Conservation (phyloP, 1,140 invertebrate genomes). For the Eulimnadia texana region DNA sequence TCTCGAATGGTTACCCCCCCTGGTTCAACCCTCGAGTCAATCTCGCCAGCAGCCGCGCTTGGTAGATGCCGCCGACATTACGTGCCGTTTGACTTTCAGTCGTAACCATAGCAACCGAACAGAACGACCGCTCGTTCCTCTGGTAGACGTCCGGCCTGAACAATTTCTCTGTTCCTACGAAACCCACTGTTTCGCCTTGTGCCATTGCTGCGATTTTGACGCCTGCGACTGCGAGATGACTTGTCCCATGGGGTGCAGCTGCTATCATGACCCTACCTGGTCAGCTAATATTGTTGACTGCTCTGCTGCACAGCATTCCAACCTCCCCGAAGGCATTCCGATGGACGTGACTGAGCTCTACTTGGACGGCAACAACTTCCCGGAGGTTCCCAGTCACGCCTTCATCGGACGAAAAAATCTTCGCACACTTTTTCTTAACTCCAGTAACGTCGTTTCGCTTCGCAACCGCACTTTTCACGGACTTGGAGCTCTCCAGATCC, state of each 20-base stretch:
- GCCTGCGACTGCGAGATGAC: constrained; percentile 92
- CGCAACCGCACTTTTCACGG: constrained; percentile 87
- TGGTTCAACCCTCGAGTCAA: constrained; percentile 47
- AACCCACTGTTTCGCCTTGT: constrained; percentile 81
- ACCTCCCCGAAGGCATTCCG: constrained; percentile 68
- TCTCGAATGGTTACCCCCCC: constrained; percentile 78
- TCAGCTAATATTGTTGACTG: constrained; percentile 84
- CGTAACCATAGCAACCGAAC: constrained; percentile 3
- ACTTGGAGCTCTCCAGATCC: constrained; percentile 55
- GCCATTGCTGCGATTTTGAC: constrained; percentile 87
- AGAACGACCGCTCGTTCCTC: constrained; percentile 27
- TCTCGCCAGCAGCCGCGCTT: constrained; percentile 64
- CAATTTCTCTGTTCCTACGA: constrained; percentile 83
- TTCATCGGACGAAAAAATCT: constrained; percentile 86
- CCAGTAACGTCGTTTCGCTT: constrained; percentile 65
- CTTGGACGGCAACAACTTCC: constrained; percentile 74
- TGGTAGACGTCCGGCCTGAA: constrained; percentile 44
- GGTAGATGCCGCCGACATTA: constrained; percentile 68
- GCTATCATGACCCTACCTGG: constrained; percentile 84
- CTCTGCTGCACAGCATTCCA: constrained; percentile 48
- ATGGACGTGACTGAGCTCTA: constrained; percentile 89
- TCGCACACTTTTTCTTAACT: constrained; percentile 68
- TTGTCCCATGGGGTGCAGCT: constrained; percentile 77
- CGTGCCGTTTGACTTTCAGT: constrained; percentile 12
- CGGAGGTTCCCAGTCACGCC: constrained; percentile 66